Evolutionary conservation across 1,140 invertebrate genomes (phyloP).

Genomic region (Sitodiplosis mosellana): DNA sequence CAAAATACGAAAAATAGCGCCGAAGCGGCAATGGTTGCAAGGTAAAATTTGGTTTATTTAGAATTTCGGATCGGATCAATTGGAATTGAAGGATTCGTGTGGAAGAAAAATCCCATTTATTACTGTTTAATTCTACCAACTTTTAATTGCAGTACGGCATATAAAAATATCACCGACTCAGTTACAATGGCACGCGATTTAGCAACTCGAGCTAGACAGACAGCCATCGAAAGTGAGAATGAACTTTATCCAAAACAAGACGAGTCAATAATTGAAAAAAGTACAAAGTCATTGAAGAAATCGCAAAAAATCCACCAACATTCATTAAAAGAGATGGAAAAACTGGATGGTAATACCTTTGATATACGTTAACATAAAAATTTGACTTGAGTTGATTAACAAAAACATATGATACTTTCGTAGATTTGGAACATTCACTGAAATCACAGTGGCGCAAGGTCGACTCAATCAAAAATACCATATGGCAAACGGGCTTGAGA

Average conservation of each 20-base stretch:
- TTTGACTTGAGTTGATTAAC: not conserved
- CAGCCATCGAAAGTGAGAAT: conserved; percentile 23
- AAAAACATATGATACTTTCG: no score
- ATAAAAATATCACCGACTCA: conserved; percentile 55
- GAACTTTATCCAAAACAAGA: conserved; percentile 21
- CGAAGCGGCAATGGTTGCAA: conserved; percentile 20
- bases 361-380: not conserved
- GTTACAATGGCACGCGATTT: conserved; percentile 43
- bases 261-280: conserved; percentile 27
- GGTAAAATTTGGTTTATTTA: conserved; percentile 18
- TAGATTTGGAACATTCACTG: conserved; percentile 19
- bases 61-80: no score
- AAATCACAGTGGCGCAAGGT: conserved; percentile 28
- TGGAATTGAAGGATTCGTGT: no score
- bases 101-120: no score
- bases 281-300: conserved; percentile 24
- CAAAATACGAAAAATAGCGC: conserved; percentile 21
- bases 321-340: conserved; percentile 26
- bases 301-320: conserved; percentile 24
- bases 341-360: conserved; percentile 22
- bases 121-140: not conserved
- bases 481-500: conserved; percentile 30
- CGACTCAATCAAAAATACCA: conserved; percentile 26
- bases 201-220: conserved; percentile 34
- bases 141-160: conserved; percentile 44